Conservation (phyloP, 1,140 invertebrate species). For the Brevipalpus yothersi region DNA sequence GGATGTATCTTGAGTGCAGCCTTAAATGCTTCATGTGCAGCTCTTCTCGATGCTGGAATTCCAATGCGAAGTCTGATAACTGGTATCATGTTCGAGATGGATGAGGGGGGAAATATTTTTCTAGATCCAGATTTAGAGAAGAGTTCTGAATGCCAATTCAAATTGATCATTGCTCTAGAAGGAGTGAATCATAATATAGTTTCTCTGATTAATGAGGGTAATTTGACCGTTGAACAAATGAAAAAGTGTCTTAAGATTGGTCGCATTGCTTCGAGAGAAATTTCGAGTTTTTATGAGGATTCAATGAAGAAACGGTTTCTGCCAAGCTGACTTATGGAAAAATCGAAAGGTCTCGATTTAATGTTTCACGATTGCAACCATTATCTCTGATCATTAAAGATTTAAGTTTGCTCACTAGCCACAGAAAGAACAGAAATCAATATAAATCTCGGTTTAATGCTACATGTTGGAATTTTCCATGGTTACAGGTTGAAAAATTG, state of each 20-base stretch:
- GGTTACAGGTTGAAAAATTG: too few relatives aligned
- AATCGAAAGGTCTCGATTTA: too few relatives aligned
- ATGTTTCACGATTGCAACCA: too few relatives aligned
- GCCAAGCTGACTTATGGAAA: neutral
- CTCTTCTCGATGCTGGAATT: slow-evolving; percentile 7
- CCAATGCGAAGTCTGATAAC: slow-evolving; percentile 4
- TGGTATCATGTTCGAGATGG: neutral
- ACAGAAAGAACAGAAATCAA: too few relatives aligned
- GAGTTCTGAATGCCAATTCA: neutral
- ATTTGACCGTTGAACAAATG: slow-evolving; percentile 1
- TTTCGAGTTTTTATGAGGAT: slow-evolving; percentile 1
- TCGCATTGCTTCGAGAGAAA: neutral
- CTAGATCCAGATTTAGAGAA: neutral
- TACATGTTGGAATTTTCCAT: too few relatives aligned
- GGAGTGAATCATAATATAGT: neutral
- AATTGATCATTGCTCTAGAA: neutral
- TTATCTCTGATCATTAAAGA: too few relatives aligned
- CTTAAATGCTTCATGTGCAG: neutral
- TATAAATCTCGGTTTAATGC: too few relatives aligned
- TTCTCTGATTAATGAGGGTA: neutral
- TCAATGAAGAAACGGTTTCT: slow-evolving; percentile 4
- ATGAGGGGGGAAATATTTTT: neutral
- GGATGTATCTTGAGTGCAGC: slow-evolving; percentile 36
- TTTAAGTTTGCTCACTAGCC: too few relatives aligned
- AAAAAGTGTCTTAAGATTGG: neutral